Evolutionary conservation across 2,113 vertebrate genomes (phyloP).

Genomic region (Gobio gobio): DNA sequence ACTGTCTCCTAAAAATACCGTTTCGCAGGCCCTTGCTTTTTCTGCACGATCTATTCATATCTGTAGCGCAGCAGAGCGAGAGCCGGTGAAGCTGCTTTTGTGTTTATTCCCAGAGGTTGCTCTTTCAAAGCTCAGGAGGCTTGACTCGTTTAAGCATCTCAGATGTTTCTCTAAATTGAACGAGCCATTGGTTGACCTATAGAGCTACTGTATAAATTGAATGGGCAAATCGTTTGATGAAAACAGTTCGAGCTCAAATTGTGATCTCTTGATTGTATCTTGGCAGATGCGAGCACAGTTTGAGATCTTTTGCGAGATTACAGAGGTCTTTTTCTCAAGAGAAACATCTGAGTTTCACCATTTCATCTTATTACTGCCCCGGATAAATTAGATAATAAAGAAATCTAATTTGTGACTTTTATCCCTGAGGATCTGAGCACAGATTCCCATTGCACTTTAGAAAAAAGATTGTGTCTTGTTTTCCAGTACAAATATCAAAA

Average conservation of each 20-base stretch:
- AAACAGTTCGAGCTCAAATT: not conserved
- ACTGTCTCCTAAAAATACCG: conserved; percentile 48
- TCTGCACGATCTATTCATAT: conserved; percentile 52
- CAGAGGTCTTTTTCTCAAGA: too few relatives aligned
- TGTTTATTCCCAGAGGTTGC: conserved; percentile 1
- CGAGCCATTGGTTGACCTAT: not conserved
- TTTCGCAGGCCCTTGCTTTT: conserved; percentile 37
- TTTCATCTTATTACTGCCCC: too few relatives aligned
- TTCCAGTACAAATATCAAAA: too few relatives aligned
- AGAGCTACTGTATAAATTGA: not conserved
- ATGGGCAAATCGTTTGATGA: not conserved
- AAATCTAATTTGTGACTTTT: too few relatives aligned
- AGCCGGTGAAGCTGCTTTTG: not conserved
- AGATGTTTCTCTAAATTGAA: not conserved
- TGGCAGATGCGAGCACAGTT: not conserved
- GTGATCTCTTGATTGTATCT: not conserved
- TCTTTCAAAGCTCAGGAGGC: not conserved
- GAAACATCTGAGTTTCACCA: too few relatives aligned
- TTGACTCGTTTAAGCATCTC: not conserved
- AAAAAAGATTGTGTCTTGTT: too few relatives aligned
- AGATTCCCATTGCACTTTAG: too few relatives aligned
- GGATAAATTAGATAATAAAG: too few relatives aligned
- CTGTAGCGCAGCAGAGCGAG: conserved; percentile 38
- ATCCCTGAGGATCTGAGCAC: too few relatives aligned
- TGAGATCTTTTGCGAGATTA: not conserved